phyloP scores from a whole-genome alignment of 2,888 invertebrate species.

The Acleris sparsana region DNA sequence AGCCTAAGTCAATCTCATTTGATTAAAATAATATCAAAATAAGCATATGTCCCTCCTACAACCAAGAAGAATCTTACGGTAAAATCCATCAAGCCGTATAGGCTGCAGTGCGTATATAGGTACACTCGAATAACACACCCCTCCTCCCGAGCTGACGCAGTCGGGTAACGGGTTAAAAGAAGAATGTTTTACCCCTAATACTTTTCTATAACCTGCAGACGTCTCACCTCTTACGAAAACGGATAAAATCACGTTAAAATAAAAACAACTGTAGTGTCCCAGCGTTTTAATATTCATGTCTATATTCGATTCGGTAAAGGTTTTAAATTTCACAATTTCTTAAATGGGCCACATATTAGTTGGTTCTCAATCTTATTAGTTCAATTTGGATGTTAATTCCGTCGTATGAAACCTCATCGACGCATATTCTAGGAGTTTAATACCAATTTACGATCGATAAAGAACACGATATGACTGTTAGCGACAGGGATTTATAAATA shows the following conservation, averaged over 20 bases:
- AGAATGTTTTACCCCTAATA: no score
- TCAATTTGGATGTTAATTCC: conserved; percentile 69
- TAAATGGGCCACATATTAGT: conserved; percentile 45
- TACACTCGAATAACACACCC: no score
- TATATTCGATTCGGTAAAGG: conserved; percentile 6
- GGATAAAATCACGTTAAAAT: conserved; percentile 19
- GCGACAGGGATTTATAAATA: conserved; percentile 49
- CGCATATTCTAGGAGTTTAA: conserved; percentile 63
- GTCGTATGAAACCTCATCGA: conserved; percentile 62
- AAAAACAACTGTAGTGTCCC: neutral
- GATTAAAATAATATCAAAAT: no score
- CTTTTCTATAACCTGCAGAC: no score
- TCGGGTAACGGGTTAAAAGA: no score
- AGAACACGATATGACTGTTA: conserved; percentile 56
- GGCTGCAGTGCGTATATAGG: no score
- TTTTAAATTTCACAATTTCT: conserved; percentile 40
- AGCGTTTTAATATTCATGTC: conserved; percentile 6
- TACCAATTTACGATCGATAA: conserved; percentile 63
- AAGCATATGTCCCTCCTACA: no score
- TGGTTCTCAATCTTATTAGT: conserved; percentile 54
- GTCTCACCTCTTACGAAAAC: no score
- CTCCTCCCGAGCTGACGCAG: no score
- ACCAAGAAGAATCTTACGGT: no score
- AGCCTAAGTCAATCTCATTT: no score
- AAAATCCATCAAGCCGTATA: no score